Evolutionary conservation across 2,888 invertebrate species (phyloP).

Genomic region (Cosmorhoe ocellata): DNA sequence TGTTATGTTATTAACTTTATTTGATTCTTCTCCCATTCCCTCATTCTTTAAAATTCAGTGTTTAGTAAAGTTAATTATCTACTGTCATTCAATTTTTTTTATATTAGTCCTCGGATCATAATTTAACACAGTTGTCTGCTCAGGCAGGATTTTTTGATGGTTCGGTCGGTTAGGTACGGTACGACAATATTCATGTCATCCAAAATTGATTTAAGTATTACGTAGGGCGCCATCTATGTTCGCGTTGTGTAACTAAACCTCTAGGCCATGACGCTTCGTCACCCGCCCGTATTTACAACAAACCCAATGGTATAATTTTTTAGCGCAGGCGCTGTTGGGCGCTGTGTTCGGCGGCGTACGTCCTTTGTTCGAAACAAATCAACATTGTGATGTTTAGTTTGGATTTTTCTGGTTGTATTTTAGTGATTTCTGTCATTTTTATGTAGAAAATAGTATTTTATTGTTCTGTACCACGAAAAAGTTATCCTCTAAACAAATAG

Average conservation of each 20-base stretch:
- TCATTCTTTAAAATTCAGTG: too few species aligned
- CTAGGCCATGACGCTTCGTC: conserved; percentile 58
- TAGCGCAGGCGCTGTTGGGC: conserved; percentile 80
- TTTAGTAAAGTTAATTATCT: too few species aligned
- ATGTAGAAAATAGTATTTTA: conserved; percentile 61
- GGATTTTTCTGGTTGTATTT: conserved; percentile 64
- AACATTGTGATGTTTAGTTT: conserved; percentile 74
- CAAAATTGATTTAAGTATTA: too few species aligned
- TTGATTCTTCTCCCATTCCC: too few species aligned
- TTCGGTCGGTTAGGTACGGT: too few species aligned
- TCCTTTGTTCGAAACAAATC: conserved; percentile 83
- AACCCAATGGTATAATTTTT: conserved; percentile 50
- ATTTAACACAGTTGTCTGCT: too few species aligned
- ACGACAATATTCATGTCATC: too few species aligned
- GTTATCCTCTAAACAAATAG: conserved; percentile 35
- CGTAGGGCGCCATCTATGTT: conserved; percentile 68
- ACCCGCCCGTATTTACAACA: conserved; percentile 6
- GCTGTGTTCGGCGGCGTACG: conserved; percentile 78
- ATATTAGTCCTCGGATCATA: too few species aligned
- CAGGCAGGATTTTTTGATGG: too few species aligned
- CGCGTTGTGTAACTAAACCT: conserved; percentile 44
- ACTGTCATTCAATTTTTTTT: too few species aligned
- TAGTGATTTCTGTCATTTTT: conserved; percentile 47
- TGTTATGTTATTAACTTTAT: too few species aligned
- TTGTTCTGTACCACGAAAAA: conserved; percentile 37